These are phyloP conservation scores for Hafferia zeledoni DNA, from an alignment of 2,797 vertebrate genomes.

Conservation along the genomic window DNA sequence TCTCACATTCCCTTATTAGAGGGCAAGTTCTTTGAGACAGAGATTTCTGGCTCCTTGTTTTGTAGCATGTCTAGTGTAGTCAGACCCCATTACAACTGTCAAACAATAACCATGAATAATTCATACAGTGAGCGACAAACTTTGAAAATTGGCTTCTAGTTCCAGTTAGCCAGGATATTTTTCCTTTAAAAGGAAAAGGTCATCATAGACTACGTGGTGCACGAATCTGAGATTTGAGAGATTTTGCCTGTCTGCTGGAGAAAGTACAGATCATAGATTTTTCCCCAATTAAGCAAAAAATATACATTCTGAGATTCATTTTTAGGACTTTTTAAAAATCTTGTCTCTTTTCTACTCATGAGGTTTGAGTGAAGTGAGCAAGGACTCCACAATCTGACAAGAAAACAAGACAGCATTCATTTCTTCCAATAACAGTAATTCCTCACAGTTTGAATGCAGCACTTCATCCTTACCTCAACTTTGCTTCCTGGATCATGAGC, in stretches of 20 bases:
- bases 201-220: fast-evolving
- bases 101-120: neutral
- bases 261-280: neutral
- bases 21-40: neutral
- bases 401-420: neutral
- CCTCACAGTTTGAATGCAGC: neutral
- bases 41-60: neutral
- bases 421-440: neutral
- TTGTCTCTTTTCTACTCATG: neutral
- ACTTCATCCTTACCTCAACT: slow-evolving; percentile 75
- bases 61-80: neutral
- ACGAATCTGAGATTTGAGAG: neutral
- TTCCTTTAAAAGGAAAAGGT: neutral
- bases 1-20: neutral
- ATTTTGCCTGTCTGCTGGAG: neutral
- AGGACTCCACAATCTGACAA: neutral
- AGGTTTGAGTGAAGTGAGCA: neutral
- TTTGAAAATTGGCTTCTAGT: neutral
- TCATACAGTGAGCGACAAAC: neutral
- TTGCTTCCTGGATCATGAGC: slow-evolving; percentile 76
- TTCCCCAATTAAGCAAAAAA: neutral
- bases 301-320: neutral
- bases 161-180: neutral
- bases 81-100: neutral
- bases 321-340: neutral